Evolutionary conservation across 2,113 vertebrate species (phyloP), one percentile per base, ranked within the genome.

Genomic region (Nesoenas mayeri): DNA sequence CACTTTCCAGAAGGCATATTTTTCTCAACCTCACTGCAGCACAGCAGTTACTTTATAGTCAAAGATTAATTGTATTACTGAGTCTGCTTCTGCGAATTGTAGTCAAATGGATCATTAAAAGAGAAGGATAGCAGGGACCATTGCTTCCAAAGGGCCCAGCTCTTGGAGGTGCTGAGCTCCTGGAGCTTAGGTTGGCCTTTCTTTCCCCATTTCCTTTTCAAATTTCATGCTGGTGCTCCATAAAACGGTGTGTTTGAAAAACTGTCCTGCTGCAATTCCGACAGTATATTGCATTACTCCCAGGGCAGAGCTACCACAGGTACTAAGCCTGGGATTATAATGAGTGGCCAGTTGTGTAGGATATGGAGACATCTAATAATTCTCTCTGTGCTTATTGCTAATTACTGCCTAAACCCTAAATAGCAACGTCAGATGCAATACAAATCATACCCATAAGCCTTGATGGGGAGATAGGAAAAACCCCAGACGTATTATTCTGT

Each of bases 1-100:
- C 77, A 28, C 73, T 96, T 95, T 91, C 92, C 89, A 88, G 84
- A 72, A 89, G 93, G 69, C 64, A 56, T 58, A 62, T 88, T 96
- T 88, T 56, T 44, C 93, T 82, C 69, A 75, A 64, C 72, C 56
- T 84, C 79, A 36, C 57, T 84, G 88, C 53, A 83, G 61, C 56
- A 10, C 88, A 88, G 91, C 86, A 86, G 70, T 15, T 86, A 51
- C 54, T 93, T 87, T 91, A 82, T 3, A 56, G 87, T 5, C 79
- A 67, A 66, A 70, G 90, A 88, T 93, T 88, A 92, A 93, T 88
- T 89, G 50, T 72, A 24, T 92, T 85, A 60, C 85, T 3, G 2
- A 51, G 24, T 12, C 85, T 93, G 82, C 90, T 77, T 48, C 86
- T 96, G 90, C 50, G 78, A 79, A 73, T 9, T 50, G 50, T 28